Conservation (phyloP, 1,140 invertebrate species). For the Drosophila miranda region DNA sequence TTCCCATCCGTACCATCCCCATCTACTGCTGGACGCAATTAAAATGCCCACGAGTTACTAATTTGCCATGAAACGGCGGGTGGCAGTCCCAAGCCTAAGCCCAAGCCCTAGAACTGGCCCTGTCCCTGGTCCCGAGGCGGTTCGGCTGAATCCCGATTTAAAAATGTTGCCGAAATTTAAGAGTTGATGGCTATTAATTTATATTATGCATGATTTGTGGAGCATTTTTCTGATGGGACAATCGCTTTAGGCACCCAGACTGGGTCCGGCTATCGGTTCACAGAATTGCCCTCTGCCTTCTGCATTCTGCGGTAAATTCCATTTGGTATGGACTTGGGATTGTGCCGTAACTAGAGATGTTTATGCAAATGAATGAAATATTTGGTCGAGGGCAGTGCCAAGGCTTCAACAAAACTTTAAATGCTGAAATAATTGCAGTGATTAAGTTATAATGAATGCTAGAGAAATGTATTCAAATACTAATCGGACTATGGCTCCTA, state of each 20-base stretch:
- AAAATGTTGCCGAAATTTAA: slow-evolving; percentile 57
- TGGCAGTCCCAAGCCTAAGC: slow-evolving; percentile 5
- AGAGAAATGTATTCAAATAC: slow-evolving; percentile 1
- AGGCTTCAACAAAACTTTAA: slow-evolving; percentile 20
- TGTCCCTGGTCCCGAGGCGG: not conserved
- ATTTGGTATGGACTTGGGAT: not conserved
- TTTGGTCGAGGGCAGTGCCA: slow-evolving; percentile 20
- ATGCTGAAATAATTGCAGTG: slow-evolving; percentile 24
- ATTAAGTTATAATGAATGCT: slow-evolving; percentile 6
- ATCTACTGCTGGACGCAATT: slow-evolving; percentile 59
- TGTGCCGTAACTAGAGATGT: slow-evolving; percentile 13
- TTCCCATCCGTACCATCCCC: not conserved
- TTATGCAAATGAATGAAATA: slow-evolving; percentile 44
- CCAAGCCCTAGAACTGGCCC: too few species aligned
- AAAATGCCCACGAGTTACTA: slow-evolving; percentile 80
- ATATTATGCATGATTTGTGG: slow-evolving; percentile 75
- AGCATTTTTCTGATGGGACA: slow-evolving; percentile 46
- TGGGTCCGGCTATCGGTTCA: slow-evolving; percentile 20
- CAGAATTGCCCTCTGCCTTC: slow-evolving; percentile 12
- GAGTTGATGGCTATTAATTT: slow-evolving; percentile 78
- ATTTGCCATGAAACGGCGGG: slow-evolving; percentile 71
- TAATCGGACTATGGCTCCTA: not conserved
- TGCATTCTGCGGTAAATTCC: slow-evolving; percentile 27
- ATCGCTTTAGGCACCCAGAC: slow-evolving; percentile 16
- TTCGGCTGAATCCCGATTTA: slow-evolving; percentile 26